These are phyloP conservation scores for Galleria mellonella DNA, from an alignment of 1,140 invertebrate genomes.

Conservation along the genomic window DNA sequence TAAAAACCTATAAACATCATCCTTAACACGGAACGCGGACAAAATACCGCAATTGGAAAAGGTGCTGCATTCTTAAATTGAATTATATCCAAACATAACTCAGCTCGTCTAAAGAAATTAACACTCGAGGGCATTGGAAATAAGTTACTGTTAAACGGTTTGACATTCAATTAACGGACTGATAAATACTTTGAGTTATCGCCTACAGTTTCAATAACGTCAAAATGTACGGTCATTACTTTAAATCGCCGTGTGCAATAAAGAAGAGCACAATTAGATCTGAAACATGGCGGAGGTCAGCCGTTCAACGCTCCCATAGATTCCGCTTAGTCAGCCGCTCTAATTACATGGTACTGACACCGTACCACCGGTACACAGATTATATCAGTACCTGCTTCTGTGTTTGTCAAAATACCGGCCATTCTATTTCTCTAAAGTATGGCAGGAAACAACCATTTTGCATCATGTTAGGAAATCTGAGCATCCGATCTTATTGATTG, in stretches of 20 bases:
- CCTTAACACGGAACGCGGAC: constrained; percentile 3
- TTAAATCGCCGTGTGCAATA: constrained; percentile 22
- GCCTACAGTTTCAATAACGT: constrained; percentile 19
- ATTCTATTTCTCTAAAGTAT: neutral
- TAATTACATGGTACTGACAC: constrained; percentile 29
- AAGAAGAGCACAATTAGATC: constrained; percentile 17
- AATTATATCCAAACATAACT: constrained; percentile 6
- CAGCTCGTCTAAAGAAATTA: constrained; percentile 18
- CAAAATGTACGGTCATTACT: constrained; percentile 18
- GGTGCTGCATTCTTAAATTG: constrained; percentile 6
- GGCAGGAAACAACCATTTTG: neutral
- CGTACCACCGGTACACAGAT: constrained; percentile 12
- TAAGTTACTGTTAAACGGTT: constrained; percentile 39
- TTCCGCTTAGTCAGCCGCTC: constrained; percentile 36
- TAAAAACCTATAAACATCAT: constrained; percentile 29
- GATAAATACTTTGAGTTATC: constrained; percentile 31
- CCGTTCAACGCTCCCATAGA: constrained; percentile 28
- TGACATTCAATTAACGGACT: constrained; percentile 54
- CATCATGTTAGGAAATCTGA: neutral
- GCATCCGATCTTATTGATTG: neutral
- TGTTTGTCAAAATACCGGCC: constrained; percentile 26
- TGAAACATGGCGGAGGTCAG: constrained; percentile 22
- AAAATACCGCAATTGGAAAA: constrained; percentile 8
- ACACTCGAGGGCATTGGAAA: constrained; percentile 22
- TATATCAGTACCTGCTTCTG: constrained; percentile 14